Conservation (phyloP, 30 jellyfish, hydroid and myxozoan species). For the Rhopilema esculentum region DNA sequence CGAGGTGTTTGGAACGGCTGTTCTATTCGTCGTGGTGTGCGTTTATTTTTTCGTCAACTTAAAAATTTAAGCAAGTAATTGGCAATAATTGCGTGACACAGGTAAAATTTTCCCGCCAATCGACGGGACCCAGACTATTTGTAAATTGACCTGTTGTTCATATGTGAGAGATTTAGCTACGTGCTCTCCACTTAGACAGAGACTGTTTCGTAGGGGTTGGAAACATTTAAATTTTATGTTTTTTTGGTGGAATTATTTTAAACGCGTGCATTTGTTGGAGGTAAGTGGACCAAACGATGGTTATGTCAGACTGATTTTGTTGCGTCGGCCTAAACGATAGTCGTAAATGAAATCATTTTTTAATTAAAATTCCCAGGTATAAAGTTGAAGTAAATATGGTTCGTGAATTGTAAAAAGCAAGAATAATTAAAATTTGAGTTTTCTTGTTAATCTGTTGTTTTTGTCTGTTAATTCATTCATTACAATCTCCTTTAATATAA, state of each 20-base stretch:
- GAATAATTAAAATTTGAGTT: background rate
- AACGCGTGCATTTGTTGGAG: background rate
- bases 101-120: background rate
- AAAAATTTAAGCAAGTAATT: background rate
- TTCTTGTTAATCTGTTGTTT: background rate
- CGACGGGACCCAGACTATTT: background rate
- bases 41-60: background rate
- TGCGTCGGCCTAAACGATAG: background rate
- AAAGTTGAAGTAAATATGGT: background rate
- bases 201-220: background rate
- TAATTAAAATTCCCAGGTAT: background rate
- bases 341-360: background rate
- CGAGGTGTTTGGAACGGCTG: background rate
- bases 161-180: background rate
- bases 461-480: background rate
- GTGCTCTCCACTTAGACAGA: background rate
- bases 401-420: background rate
- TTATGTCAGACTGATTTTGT: background rate
- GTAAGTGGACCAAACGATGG: background rate
- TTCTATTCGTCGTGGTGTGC: background rate
- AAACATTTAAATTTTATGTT: background rate
- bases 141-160: background rate
- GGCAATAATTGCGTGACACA: background rate
- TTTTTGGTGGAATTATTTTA: background rate
- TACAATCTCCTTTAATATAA: background rate